A percentile compares a stretch with the other conserved stretches of the same genome.
Conservation (phyloP, 2,113 vertebrate species). For the Hylia prasina region DNA sequence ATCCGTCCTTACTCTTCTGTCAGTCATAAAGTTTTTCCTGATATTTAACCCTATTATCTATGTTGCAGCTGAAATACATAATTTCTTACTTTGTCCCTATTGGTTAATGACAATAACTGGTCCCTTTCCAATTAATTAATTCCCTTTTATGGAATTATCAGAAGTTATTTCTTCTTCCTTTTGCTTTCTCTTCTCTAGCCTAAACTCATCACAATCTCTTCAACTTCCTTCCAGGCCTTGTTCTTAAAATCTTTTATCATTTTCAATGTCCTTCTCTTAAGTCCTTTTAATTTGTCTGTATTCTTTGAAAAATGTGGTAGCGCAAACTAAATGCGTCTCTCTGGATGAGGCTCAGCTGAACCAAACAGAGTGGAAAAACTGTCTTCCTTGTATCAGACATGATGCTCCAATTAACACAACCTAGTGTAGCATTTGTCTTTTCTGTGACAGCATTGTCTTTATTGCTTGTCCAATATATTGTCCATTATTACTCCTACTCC, state of each 20-base stretch:
- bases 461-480: neutral
- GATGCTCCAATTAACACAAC: neutral
- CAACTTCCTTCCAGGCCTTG: constrained; percentile 50
- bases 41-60: constrained; percentile 18
- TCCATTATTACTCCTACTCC: neutral
- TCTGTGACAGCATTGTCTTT: neutral
- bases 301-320: constrained; percentile 26
- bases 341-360: neutral
- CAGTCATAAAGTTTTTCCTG: neutral
- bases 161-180: constrained; percentile 45
- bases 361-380: constrained; percentile 13
- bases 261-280: constrained; percentile 35
- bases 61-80: neutral
- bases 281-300: constrained; percentile 13
- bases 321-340: neutral
- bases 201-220: constrained; percentile 36
- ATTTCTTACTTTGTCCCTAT: constrained; percentile 45
- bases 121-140: neutral
- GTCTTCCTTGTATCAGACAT: neutral
- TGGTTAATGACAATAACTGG: constrained; percentile 57
- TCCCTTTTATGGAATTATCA: constrained; percentile 26
- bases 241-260: constrained; percentile 57
- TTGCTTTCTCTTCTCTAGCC: constrained; percentile 39
- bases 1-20: neutral
- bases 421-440: neutral